phyloP scores from a whole-genome alignment of 2,888 invertebrate genomes.

The Panorpa germanica region DNA sequence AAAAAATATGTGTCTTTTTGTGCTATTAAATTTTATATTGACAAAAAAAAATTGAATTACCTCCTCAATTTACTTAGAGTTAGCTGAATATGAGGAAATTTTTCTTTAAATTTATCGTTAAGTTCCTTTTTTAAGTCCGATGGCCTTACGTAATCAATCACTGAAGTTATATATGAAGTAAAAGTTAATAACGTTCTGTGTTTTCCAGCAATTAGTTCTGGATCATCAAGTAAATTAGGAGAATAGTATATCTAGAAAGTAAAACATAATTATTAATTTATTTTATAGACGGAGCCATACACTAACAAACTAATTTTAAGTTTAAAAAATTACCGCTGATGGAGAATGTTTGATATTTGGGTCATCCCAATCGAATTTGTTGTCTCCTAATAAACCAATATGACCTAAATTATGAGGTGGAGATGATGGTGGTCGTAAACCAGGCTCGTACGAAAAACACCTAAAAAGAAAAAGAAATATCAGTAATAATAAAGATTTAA shows the following conservation, averaged over 20 bases:
- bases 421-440: slow-evolving; percentile 34
- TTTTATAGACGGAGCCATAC: too few relatives aligned
- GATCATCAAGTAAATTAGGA: slow-evolving; percentile 83
- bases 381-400: slow-evolving; percentile 25
- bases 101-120: slow-evolving; percentile 89
- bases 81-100: slow-evolving; percentile 86
- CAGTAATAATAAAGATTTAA: too few relatives aligned
- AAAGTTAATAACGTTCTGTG: slow-evolving; percentile 74
- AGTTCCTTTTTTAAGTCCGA: slow-evolving; percentile 91
- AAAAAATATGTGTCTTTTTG: slow-evolving; percentile 5
- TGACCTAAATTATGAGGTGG: slow-evolving; percentile 25
- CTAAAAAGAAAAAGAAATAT: too few relatives aligned
- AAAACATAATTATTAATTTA: too few relatives aligned
- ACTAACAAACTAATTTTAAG: too few relatives aligned
- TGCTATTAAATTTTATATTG: slow-evolving; percentile 3
- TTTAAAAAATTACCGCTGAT: slow-evolving; percentile 8
- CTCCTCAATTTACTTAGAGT: slow-evolving; percentile 91
- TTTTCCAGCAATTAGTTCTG: slow-evolving; percentile 75
- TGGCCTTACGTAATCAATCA: slow-evolving; percentile 91
- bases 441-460: slow-evolving; percentile 56
- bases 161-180: slow-evolving; percentile 83
- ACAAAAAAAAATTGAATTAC: slow-evolving; percentile 25
- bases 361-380: slow-evolving; percentile 33
- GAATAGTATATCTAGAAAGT: slow-evolving; percentile 42
- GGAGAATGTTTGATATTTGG: slow-evolving; percentile 13